Base-by-base conservation (phyloP, 2,888 invertebrate species). In the Agrilus cyanescens region DNA sequence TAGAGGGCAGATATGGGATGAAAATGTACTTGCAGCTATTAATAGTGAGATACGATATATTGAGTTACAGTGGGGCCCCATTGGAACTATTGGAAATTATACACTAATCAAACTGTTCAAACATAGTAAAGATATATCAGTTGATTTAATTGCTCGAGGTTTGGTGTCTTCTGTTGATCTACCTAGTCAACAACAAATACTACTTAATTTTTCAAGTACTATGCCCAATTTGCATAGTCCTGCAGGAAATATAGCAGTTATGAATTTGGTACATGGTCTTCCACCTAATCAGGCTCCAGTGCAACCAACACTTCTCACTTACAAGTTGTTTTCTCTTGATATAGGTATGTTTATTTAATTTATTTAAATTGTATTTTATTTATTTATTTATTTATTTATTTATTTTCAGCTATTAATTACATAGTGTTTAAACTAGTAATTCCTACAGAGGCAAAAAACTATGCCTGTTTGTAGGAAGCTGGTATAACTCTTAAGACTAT, bases 1-100 rank as follows among this genome's bases (percentile, higher is more conserved):
- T 48, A 59, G 67, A 3, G 66, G 67, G 10, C 71, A 71, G 8
- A 59, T 63, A 46, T 80, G 80, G 79, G 72, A 74, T 5, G 66
- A 68, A 12, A 63, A 69, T 14, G 61, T 60, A 8, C 42, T 47
- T 8, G 50, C 70, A 2, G 53, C 73, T 4, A 66, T 74, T 29
- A 60, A 60, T 2, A 63, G 66, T 16, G 62, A 63, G 33, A 51
- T 72, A 2, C 57, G 66, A 13, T 69, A 68, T 47, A 57, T 61
- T 30, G 69, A 71, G 44, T 59, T 65, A 29, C 61, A 62, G 38
- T 66, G 57, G 68, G 32, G 69, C 68, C 38, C 66, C 57, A 20
- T 71, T 57, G 54, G 66, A 61, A 51, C 61, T 47, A 52, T 60
- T 29, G 66, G 59, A n/a, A 58, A 62, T 12, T 55, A 65, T 30